These are phyloP conservation scores for Bergia puertoricense DNA, from an alignment of 92 coral and sea anemone genomes.

Conservation along the genomic window DNA sequence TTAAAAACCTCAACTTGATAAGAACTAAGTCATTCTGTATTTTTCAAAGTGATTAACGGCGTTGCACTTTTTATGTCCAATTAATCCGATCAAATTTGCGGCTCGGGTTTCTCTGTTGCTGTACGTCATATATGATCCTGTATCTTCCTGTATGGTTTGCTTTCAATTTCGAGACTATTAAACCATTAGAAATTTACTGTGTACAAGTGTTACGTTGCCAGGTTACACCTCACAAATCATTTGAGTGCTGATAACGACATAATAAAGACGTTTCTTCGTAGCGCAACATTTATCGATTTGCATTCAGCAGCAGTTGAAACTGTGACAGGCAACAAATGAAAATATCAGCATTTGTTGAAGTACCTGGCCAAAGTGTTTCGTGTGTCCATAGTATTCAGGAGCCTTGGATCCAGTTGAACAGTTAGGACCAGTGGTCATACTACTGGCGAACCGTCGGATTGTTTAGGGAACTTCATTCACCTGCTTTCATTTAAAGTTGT, in stretches of 20 bases:
- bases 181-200: not conserved
- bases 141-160: not conserved
- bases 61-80: not conserved
- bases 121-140: not conserved
- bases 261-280: no score
- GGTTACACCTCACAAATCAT: not conserved
- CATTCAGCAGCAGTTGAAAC: not conserved
- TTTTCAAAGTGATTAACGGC: no score
- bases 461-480: not conserved
- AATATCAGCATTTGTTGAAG: not conserved
- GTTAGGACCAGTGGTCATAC: not conserved
- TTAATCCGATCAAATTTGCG: not conserved
- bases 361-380: not conserved
- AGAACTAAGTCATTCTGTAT: no score
- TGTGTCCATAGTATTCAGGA: not conserved
- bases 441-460: not conserved
- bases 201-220: not conserved
- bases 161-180: not conserved
- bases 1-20: no score
- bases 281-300: not conserved
- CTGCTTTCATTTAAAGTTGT: conserved; percentile 52
- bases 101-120: not conserved
- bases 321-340: not conserved
- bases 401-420: not conserved
- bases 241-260: no score